Evolutionary conservation across 2,797 vertebrate genomes (phyloP), one percentile per base, ranked within the genome.

Genomic region (Sebastes ruberrimus): DNA sequence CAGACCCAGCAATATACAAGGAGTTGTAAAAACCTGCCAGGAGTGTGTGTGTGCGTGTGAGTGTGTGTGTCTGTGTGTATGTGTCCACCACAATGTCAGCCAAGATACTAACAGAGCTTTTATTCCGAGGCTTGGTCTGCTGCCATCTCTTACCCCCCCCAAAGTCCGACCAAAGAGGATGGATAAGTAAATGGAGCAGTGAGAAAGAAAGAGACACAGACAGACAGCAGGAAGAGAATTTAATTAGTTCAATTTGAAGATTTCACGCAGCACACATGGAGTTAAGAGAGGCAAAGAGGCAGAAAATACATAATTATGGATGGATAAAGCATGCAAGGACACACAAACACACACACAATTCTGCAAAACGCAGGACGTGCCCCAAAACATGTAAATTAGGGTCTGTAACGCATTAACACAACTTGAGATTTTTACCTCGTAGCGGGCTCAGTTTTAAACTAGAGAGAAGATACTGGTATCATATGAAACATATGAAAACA

Each of bases 41-140:
- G 68, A 71, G 84, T 81, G 70, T 55, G 55, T 49, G 59, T 61
- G 80, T 76, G 83, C 71, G 75, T 72, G 68, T 56, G 82, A 81
- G 81, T 33, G 78, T 27, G 73, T 38, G 56, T 70, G 76, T 52
- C 30, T 66, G 75, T 14, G 76, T 74, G 73, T 67, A n/a, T 66
- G 89, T 76, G 84, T 88, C 89, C 88, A 87, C 85, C 70, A 89
- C 93, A 95, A 95, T 93, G 93, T 95, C 94, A 95, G 95, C 95
- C 95, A 95, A 96, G 94, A 94, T 85, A 91, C 92, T 93, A 95
- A 95, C 92, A 92, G 87, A 79, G 93, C 91, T 95, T 95, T 95
- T 95, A 95, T 94, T 94, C 89, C 14, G 18, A 88, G 71, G 63
- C 86, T 95, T 95, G 95, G 94, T 91, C 81, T 49, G 78, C 68